phyloP scores from a whole-genome alignment of 92 coral and sea anemone genomes.

The Galaxea fascicularis region DNA sequence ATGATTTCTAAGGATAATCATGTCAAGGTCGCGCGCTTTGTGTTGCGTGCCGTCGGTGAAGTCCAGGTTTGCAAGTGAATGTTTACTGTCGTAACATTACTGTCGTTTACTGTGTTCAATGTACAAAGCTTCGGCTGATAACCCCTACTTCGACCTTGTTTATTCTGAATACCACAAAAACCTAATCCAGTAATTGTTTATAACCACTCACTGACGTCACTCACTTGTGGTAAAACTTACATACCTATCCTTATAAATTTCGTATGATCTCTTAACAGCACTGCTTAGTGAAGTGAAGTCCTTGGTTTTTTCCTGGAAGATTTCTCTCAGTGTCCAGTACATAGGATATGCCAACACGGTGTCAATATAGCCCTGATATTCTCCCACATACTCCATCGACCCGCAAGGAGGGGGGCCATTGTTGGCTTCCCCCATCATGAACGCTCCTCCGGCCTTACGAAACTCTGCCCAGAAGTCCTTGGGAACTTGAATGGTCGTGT shows the following conservation, averaged over 20 bases:
- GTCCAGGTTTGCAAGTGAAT: no score
- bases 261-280: slow-evolving; percentile 54
- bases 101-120: no score
- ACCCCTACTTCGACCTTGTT: no score
- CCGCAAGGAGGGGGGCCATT: slow-evolving; percentile 87
- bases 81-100: no score
- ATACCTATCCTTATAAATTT: slow-evolving; percentile 70
- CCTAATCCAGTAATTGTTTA: no score
- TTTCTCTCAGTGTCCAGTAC: slow-evolving; percentile 77
- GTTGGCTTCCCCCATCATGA: slow-evolving; percentile 83
- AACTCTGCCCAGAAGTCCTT: slow-evolving; percentile 78
- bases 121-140: no score
- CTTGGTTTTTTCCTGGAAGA: slow-evolving; percentile 75
- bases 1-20: no score
- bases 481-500: slow-evolving; percentile 84
- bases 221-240: background rate
- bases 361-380: slow-evolving; percentile 74
- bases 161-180: no score
- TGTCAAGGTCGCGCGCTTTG: no score
- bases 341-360: slow-evolving; percentile 78
- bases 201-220: no score
- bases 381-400: slow-evolving; percentile 64
- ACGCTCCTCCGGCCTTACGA: slow-evolving; percentile 70
- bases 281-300: slow-evolving; percentile 67
- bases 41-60: no score